Evolutionary conservation across 2,113 vertebrate genomes (phyloP), one percentile per base, ranked within the genome.

Genomic region (Pteronura brasiliensis): DNA sequence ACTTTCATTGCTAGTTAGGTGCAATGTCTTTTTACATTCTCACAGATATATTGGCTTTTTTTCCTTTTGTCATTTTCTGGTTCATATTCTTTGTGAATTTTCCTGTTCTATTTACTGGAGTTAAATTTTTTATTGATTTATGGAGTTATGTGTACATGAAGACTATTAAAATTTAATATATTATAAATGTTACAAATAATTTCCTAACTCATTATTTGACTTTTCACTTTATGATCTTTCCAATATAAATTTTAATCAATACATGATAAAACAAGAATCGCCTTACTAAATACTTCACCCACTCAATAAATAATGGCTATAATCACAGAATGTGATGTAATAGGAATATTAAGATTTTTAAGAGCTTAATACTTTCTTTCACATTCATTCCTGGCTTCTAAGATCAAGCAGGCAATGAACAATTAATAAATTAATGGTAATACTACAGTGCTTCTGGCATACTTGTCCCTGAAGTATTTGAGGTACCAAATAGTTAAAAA

Each of bases 401-500:
- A 42, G 42, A 95, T 93, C 49, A 96, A 81, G 42, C 67, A 39
- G 3, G 44, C 39, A 96, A 93, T 79, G 52, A 72, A 27, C 29
- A 93, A 82, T 97, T 90, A 96, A 61, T 20, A 88, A 88, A 94
- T 82, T 91, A 91, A 85, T 93, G 59, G 3, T 67, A 95, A 96
- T 59, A 71, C 36, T n/a, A 49, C 10, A 82, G 59, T 89, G 72
- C 67, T 93, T 85, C 89, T 42, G 39, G 92, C 65, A 87, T 57
- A 72, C 44, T 93, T 96, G 23, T 31, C 89, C 17, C 39, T 96
- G 52, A 92, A 79, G 72, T 91, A 79, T 89, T 67, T 95, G n/a
- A 92, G 36, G 49, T 93, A 79, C 13, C 80, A 92, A 95, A 82
- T 80, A 96, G 95, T 96, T 96, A 97, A 97, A 95, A 63, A 89